Percentiles rank a stretch among this genome's conserved stretches.
phyloP scores from a whole-genome alignment of 2,113 vertebrate species.

The Terrapene triunguis region DNA sequence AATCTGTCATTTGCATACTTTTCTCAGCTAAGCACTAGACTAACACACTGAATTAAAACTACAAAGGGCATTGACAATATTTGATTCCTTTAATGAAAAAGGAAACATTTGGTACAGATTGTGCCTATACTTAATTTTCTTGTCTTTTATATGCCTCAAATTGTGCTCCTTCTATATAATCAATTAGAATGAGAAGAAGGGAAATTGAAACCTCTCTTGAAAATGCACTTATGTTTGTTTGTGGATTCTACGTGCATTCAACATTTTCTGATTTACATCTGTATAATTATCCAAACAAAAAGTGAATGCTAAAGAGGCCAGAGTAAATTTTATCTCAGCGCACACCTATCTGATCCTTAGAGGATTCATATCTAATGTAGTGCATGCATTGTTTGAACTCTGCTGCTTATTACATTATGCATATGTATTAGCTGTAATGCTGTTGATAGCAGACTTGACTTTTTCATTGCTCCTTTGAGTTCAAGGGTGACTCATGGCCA shows the following conservation, averaged over 20 bases:
- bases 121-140: slow-evolving; percentile 55
- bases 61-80: slow-evolving; percentile 31
- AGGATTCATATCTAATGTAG: not conserved
- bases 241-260: slow-evolving; percentile 38
- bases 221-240: slow-evolving; percentile 60
- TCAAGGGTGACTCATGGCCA: not conserved
- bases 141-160: slow-evolving; percentile 45
- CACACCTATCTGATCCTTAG: not conserved
- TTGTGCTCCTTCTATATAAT: slow-evolving; percentile 52
- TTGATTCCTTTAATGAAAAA: slow-evolving; percentile 69
- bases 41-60: slow-evolving; percentile 67
- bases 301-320: not conserved
- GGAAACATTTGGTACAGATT: slow-evolving; percentile 40
- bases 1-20: slow-evolving; percentile 58
- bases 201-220: slow-evolving; percentile 60
- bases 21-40: slow-evolving; percentile 51
- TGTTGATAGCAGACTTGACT: not conserved
- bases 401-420: not conserved
- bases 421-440: not conserved
- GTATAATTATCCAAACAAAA: slow-evolving; percentile 52
- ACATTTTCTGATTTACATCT: slow-evolving; percentile 53
- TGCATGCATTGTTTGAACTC: not conserved
- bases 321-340: not conserved
- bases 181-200: slow-evolving; percentile 45
- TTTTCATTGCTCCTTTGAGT: not conserved